Base-by-base conservation (phyloP, 2,113 vertebrate species). In the Corvus cornix region DNA sequence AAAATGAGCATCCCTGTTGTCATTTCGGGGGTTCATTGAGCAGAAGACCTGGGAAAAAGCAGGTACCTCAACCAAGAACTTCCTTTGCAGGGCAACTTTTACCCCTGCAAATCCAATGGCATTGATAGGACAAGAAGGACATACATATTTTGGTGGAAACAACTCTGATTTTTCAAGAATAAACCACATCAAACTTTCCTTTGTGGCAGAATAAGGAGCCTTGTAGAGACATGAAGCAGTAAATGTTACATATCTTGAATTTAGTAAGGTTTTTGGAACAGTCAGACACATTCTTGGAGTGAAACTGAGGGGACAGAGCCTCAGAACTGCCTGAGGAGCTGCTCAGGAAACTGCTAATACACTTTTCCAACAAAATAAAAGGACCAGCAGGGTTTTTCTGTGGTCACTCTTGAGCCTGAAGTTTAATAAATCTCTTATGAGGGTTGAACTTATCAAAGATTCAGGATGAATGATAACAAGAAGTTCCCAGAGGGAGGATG, bases 101-200 rank as follows among this genome's bases (percentile, higher is more conserved):
- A 8, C 20, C 19, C 9, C 9, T 24, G 35, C 22, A 43, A 75
- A 37, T 30, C 9, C 63, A 41, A n/a, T 1, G 10, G 10, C 52
- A 44, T 19, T 0, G 0, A 44, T 1, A 31, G 0, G 5, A 58
- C 66, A 64, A 56, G 49, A 60, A 46, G 0, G 0, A 48, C 13
- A 15, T 1, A 7, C 0, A 12, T 5, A 6, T 52, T 70, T 82
- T 60, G 49, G 81, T 44, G 44, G 35, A 43, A 86, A 63, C 7
- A 66, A 48, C 22, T 67, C 11, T 3, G 60, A 68, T 64, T 88
- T 87, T 21, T 5, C 39, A 52, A 76, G 37, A 80, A 33, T 23
- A 86, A 72, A 48, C 51, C 20, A 59, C 0, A 0, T 63, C 72
- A 68, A 48, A 76, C 43, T 51, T 82, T n/a, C 16, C 62, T 43